phyloP scores from a whole-genome alignment of 1,140 invertebrate genomes.

The Nasonia vitripennis region DNA sequence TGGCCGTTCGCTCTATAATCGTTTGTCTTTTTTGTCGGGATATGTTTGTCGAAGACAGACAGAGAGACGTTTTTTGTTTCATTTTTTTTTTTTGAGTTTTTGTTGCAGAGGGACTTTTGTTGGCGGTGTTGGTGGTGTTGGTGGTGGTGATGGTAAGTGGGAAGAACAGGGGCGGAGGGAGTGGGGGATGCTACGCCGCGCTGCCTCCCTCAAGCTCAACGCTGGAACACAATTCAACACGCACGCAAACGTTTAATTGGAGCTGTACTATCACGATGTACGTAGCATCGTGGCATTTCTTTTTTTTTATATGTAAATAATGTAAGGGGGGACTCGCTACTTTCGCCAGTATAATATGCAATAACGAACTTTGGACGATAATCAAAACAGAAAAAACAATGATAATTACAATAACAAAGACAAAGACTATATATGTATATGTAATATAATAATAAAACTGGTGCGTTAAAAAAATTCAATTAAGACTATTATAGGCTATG shows the following conservation, averaged over 20 bases:
- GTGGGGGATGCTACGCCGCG: constrained; percentile 71
- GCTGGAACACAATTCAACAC: constrained; percentile 76
- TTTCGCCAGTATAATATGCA: not conserved
- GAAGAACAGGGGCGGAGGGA: constrained; percentile 58
- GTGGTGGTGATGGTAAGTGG: constrained; percentile 15
- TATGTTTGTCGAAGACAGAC: constrained; percentile 57
- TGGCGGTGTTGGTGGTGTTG: constrained; percentile 27
- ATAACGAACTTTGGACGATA: constrained; percentile 22
- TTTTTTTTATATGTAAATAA: not conserved
- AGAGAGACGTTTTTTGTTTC: not conserved
- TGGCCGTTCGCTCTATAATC: constrained; percentile 35
- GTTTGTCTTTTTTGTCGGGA: constrained; percentile 40
- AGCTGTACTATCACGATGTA: constrained; percentile 32
- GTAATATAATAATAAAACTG: constrained; percentile 25
- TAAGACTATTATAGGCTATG: constrained; percentile 34
- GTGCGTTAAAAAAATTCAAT: constrained; percentile 14
- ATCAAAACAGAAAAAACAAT: constrained; percentile 7
- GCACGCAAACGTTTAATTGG: constrained; percentile 72
- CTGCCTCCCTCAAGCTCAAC: constrained; percentile 76
- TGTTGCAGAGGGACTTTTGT: constrained; percentile 49
- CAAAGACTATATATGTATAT: constrained; percentile 20
- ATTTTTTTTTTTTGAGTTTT: constrained; percentile 41
- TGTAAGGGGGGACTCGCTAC: not conserved
- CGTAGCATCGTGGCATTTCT: not conserved
- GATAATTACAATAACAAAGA: not conserved